Evolutionary conservation across 2,888 invertebrate species (phyloP), one percentile per base, ranked within the genome.

Genomic region (Eupeodes latifasciatus): DNA sequence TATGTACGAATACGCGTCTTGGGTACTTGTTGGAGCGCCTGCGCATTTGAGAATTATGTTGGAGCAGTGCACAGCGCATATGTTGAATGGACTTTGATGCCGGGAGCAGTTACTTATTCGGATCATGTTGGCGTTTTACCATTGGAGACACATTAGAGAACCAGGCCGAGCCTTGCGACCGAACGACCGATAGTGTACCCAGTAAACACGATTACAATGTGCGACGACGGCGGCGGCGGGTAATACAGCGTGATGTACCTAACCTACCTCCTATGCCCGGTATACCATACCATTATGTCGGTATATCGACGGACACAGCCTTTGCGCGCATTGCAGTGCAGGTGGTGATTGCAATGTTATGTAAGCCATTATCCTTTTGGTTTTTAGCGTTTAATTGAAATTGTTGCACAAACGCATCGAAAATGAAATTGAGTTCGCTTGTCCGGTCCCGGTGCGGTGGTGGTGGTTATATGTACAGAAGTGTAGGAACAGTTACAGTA

Each of bases 361-460:
- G 87, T 81, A 84, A 87, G 87, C 76, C 84, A 87, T 87, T 87
- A 87, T 87, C 87, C 87, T 87, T 84, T 87, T 71, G 61, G 84
- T 74, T 87, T 71, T 84, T 69, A 62, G 69, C 72, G 79, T 87
- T 81, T 87, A 83, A 83, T 87, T 87, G 86, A 87, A 87, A 87
- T 83, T 80, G 86, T 80, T 83, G 71, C 83, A 76, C 59, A 87
- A 87, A 83, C 83, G 83, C 79, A 80, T 83, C 79, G 83, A 86
- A 75, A 86, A 75, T 75, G 79, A 83, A 75, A 86, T 79, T 79
- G 79, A 83, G 79, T 80, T 83, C 86, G 80, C 86, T 87, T 83
- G 83, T 86, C 69, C 64, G 12, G 40, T 40, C 40, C 9, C 40
- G 27, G 27, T 27, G 27, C 27, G 27, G 27, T 27, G 27, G 27